Evolutionary conservation across 2,888 invertebrate species (phyloP), one percentile per base, ranked within the genome.

Genomic region (Spisula subtruncata): DNA sequence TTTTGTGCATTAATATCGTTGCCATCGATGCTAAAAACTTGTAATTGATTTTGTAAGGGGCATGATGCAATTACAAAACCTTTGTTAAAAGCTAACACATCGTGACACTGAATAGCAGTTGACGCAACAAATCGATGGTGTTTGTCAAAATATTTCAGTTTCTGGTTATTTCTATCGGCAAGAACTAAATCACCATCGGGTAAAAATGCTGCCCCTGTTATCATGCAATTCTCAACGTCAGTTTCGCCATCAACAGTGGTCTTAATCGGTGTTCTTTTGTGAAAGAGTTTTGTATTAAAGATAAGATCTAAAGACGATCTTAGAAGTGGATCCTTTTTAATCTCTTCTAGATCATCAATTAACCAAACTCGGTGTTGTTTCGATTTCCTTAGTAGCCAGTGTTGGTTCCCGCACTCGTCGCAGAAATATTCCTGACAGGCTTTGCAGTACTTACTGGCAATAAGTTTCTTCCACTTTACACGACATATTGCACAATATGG

Each of bases 341-440:
- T 66, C 0, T 82, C 87, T 12, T 79, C 79, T 29, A 92, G 16
- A 71, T 91, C 90, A 16, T 90, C 90, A 5, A 91, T 56, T 10
- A 89, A 41, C 86, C 83, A 89, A 5, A 92, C 88, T 54, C 90
- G 81, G 66, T 92, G 92, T 56, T 87, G 83, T 66, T 90, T 91
- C 0, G 91, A 90, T 14, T 87, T 81, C 51, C 87, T 25, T 6
- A 90, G 83, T 16, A 92, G 51, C 92, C 92, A 92, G 46, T 92
- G 92, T 20, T 90, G 89, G 20, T 90, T 92, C 12, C 92, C 92
- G 35, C 92, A 92, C 35, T 92, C 90, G 32, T 89, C 89, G 83
- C 92, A 92, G 84, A 89, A 92, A 80, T 89, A 90, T 71, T 90
- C 91, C n/a, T 89, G 83, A 71, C 92, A 92, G 0, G 90, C n/a